phyloP scores from a whole-genome alignment of 2,797 vertebrate species.

The Enteromius anoplus region DNA sequence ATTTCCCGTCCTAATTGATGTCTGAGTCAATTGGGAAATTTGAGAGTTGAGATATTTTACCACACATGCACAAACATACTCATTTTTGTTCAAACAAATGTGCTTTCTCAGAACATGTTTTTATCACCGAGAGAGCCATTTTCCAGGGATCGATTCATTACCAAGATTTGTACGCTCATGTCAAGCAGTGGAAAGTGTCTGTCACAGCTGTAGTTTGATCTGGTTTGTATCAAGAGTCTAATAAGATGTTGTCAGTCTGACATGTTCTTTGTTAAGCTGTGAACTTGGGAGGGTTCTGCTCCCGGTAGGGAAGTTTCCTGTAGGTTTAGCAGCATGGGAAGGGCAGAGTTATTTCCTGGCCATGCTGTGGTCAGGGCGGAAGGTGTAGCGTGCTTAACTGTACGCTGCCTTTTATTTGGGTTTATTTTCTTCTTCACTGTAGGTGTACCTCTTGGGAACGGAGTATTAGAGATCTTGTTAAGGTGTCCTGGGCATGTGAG shows the following conservation, averaged over 20 bases:
- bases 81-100: conserved; percentile 34
- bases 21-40: conserved; percentile 31
- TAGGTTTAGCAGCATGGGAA: conserved; percentile 78
- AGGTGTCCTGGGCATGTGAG: conserved; percentile 12
- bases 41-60: conserved; percentile 23
- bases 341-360: conserved; percentile 73
- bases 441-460: conserved; percentile 1
- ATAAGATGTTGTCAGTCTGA: conserved; percentile 38
- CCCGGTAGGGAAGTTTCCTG: conserved; percentile 69
- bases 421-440: conserved; percentile 28
- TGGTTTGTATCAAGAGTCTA: conserved; percentile 41
- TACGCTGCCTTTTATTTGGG: conserved; percentile 12
- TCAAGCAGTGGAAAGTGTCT: conserved; percentile 42
- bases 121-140: conserved; percentile 29
- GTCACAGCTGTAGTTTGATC: conserved; percentile 35
- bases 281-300: conserved; percentile 61
- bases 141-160: conserved; percentile 43
- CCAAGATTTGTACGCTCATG: conserved; percentile 18
- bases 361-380: conserved; percentile 71
- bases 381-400: conserved; percentile 42
- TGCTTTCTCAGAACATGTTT: conserved; percentile 26
- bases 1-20: conserved; percentile 30
- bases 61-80: conserved; percentile 15
- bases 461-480: conserved; percentile 13
- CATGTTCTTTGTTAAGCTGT: conserved; percentile 25